A percentile compares a stretch with the other conserved stretches of the same genome.
These are phyloP conservation scores for Epiblema foenella DNA, from an alignment of 2,888 invertebrate species.

Conservation along the genomic window DNA sequence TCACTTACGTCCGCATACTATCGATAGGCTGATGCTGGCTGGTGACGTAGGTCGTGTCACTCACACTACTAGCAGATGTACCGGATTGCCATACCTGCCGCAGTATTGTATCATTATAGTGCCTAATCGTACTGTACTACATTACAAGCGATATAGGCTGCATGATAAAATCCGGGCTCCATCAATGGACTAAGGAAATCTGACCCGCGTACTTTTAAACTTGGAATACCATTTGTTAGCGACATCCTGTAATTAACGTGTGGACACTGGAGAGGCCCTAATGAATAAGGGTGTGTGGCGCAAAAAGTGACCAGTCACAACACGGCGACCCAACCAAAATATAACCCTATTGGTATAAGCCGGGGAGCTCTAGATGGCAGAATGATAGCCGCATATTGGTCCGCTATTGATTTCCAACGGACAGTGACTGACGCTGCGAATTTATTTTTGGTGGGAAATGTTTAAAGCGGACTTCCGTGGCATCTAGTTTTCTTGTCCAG, in stretches of 20 bases:
- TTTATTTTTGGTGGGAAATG: conserved; percentile 56
- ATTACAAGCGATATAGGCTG: background rate
- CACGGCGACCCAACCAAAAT: conserved; percentile 53
- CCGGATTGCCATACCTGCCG: too few species aligned
- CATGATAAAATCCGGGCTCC: background rate
- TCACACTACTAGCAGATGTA: too few species aligned
- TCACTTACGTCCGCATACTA: too few species aligned
- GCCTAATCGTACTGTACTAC: too few species aligned
- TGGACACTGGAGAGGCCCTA: conserved; percentile 67
- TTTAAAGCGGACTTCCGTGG: conserved; percentile 43
- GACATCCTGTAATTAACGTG: conserved; percentile 78
- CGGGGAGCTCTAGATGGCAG: conserved; percentile 76
- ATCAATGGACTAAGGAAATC: conserved; percentile 16
- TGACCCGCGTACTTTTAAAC: conserved; percentile 29
- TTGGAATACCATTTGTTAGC: conserved; percentile 65
- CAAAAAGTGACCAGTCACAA: conserved; percentile 78
- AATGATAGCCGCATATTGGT: conserved; percentile 78
- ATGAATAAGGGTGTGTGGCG: conserved; percentile 77
- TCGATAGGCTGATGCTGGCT: too few species aligned
- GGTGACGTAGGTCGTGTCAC: too few species aligned
- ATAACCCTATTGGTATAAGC: conserved; percentile 56
- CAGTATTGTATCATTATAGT: too few species aligned
- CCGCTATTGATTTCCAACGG: conserved; percentile 74
- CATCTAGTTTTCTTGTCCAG: background rate
- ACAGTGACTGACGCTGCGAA: conserved; percentile 61